A percentile compares a stretch with the other conserved stretches of the same genome.
Conservation (phyloP, 1,140 invertebrate genomes). For the Lepidotrigona ventralis region DNA sequence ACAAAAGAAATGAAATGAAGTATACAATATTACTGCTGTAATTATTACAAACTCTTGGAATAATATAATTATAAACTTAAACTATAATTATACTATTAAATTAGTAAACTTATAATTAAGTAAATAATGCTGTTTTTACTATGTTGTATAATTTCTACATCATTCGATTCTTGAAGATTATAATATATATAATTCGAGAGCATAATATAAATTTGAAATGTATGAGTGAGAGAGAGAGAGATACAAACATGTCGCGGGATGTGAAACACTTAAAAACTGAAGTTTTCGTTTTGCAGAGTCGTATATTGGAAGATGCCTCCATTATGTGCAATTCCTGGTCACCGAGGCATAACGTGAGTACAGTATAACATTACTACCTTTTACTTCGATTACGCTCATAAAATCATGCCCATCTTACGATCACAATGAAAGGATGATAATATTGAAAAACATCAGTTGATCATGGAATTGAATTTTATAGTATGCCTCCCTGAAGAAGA, state of each 20-base stretch:
- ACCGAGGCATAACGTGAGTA: constrained; percentile 91
- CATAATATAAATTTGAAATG: background rate
- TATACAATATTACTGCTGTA: too few species aligned
- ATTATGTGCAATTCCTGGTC: constrained; percentile 95
- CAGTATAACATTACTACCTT: background rate
- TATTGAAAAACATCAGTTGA: background rate
- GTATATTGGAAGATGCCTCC: constrained; percentile 92
- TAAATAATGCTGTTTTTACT: too few species aligned
- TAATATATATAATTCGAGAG: background rate
- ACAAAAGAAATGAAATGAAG: too few species aligned
- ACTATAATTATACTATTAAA: too few species aligned
- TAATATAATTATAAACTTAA: too few species aligned
- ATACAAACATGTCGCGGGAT: background rate
- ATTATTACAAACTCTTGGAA: too few species aligned
- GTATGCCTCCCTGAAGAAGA: background rate
- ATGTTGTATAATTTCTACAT: too few species aligned
- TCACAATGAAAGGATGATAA: background rate
- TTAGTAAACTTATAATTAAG: too few species aligned
- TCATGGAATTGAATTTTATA: background rate
- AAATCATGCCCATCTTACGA: background rate
- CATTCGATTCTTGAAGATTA: too few species aligned
- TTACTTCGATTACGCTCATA: background rate
- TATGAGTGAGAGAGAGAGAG: background rate
- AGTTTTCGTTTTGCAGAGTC: constrained; percentile 86
- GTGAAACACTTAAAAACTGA: constrained; percentile 18